A percentile compares a stretch with the other conserved stretches of the same genome.
phyloP scores from a whole-genome alignment of 2,113 vertebrate genomes.

The Trichechus manatus region DNA sequence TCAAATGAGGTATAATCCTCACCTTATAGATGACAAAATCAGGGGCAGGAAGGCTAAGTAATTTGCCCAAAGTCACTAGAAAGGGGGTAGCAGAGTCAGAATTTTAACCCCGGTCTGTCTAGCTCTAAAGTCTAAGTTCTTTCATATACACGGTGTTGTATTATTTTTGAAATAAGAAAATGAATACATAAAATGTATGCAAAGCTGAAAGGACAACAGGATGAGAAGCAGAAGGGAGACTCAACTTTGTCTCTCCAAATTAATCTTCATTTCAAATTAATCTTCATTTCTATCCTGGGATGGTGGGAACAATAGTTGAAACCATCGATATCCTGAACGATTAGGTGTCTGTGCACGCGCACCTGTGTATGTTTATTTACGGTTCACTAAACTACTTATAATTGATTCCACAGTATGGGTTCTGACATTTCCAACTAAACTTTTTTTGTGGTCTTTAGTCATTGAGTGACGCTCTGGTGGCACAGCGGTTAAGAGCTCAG shows the following conservation, averaged over 20 bases:
- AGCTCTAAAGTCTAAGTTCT: background rate
- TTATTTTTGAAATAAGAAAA: background rate
- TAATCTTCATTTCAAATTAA: background rate
- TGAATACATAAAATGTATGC: background rate
- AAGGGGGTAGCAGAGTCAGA: background rate
- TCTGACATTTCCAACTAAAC: background rate
- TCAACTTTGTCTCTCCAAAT: background rate
- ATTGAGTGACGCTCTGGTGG: background rate
- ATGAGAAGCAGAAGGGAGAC: background rate
- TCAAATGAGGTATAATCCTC: background rate
- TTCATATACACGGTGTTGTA: background rate
- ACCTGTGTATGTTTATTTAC: background rate
- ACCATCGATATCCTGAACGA: background rate
- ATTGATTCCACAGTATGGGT: background rate
- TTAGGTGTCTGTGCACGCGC: background rate
- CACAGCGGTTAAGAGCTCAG: no score
- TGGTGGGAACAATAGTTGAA: background rate
- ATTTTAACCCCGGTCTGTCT: background rate
- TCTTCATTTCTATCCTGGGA: background rate
- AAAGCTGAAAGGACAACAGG: background rate
- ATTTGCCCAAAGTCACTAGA: background rate
- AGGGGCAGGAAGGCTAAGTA: background rate
- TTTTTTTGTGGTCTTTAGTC: background rate
- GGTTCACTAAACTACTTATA: background rate
- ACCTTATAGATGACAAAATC: background rate